Percentiles rank a stretch among this genome's conserved stretches.
Conservation (phyloP, 2,888 invertebrate species). For the Aleiodes testaceus region DNA sequence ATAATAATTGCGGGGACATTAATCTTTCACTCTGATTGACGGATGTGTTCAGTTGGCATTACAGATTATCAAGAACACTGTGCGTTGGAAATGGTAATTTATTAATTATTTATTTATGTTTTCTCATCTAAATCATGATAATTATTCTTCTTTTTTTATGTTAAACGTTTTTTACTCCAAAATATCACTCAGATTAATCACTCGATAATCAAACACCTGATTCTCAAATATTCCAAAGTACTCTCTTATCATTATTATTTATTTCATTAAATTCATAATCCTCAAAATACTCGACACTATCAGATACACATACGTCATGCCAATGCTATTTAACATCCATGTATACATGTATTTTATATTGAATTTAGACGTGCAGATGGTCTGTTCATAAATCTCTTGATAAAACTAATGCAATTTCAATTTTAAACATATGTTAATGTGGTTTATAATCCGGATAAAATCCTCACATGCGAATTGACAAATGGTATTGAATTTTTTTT, state of each 20-base stretch:
- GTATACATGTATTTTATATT: not conserved
- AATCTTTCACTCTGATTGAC: slow-evolving; percentile 23
- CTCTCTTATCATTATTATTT: slow-evolving; percentile 15
- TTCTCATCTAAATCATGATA: slow-evolving; percentile 3
- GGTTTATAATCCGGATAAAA: slow-evolving; percentile 42
- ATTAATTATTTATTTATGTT: not conserved
- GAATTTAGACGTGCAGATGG: slow-evolving; percentile 41
- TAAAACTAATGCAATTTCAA: not conserved
- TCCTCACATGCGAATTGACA: slow-evolving; percentile 30
- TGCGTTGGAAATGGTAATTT: slow-evolving; percentile 52
- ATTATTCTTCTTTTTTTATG: not conserved
- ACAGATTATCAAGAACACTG: slow-evolving; percentile 48
- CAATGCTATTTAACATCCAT: slow-evolving; percentile 21
- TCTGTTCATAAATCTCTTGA: slow-evolving; percentile 34
- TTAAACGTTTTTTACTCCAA: not conserved
- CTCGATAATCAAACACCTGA: slow-evolving; percentile 4
- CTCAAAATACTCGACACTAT: slow-evolving; percentile 18
- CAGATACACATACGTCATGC: slow-evolving; percentile 14
- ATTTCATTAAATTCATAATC: not conserved
- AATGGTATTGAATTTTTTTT: not conserved
- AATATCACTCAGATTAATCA: not conserved
- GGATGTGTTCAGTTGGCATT: slow-evolving; percentile 47
- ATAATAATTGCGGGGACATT: not conserved
- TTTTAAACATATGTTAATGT: slow-evolving; percentile 21
- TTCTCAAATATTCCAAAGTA: not conserved